Conservation (phyloP, 2,888 invertebrate species). For the Pollenia angustigena region DNA sequence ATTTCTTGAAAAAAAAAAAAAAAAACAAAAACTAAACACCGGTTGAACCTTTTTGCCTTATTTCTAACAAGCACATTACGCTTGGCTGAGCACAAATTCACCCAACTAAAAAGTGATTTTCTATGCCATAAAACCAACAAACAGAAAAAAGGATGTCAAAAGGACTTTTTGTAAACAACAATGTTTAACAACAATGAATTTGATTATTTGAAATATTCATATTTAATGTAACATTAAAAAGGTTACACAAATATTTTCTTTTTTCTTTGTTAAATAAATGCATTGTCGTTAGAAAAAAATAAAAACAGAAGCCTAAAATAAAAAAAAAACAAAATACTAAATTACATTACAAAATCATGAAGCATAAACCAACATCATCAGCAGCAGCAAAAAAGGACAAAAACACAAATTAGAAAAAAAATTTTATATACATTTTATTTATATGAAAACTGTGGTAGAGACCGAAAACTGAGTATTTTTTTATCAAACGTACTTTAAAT, state of each 20-base stretch:
- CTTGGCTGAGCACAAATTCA: conserved; percentile 24
- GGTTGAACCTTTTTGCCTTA: background rate
- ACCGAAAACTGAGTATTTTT: background rate
- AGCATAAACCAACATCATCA: conserved; percentile 18
- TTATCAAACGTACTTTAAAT: conserved; percentile 4
- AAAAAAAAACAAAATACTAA: conserved; percentile 47
- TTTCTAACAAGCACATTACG: conserved; percentile 18
- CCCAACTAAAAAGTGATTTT: background rate
- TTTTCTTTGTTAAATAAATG: conserved; percentile 11
- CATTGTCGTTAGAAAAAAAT: background rate
- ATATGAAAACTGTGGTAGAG: background rate
- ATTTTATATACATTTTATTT: conserved; percentile 29
- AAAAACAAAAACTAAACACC: too few relatives aligned
- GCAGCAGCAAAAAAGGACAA: conserved; percentile 1
- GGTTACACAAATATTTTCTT: conserved; percentile 37
- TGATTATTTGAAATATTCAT: conserved; percentile 44
- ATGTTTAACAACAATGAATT: conserved; percentile 46
- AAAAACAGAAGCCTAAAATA: background rate
- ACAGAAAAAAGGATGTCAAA: conserved; percentile 34
- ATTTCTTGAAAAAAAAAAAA: background rate
- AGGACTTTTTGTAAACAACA: conserved; percentile 57
- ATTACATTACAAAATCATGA: conserved; percentile 54
- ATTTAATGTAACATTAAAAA: conserved; percentile 46
- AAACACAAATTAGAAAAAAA: background rate
- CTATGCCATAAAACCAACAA: conserved; percentile 44